Base-by-base conservation (phyloP, 1,140 invertebrate genomes). In the Fopius arisanus region DNA sequence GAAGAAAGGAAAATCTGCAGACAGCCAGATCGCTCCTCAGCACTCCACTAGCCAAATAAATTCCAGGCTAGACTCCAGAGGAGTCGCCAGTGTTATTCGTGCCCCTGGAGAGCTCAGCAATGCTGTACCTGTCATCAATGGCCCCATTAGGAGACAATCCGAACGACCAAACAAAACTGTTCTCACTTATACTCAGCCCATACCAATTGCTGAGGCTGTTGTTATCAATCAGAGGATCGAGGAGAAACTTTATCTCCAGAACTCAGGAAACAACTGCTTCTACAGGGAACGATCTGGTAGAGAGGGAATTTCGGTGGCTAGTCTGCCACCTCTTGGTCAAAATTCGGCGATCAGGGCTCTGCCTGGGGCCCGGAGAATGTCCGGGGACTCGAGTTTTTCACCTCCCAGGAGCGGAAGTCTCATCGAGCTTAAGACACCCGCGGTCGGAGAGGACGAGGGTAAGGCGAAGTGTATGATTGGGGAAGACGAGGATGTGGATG, bases 151-250 rank as follows among this genome's bases (percentile, higher is more conserved):
- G n/a, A n/a, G n/a, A n/a, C 67, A 80, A 74, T 48, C 80, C 73
- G 23, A 77, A 78, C 3, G 51, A 62, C 10, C 21, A 4, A 78
- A 69, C n/a, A 83, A 79, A 43, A 84, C 84, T 67, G 83, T 74
- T 14, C 80, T 86, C 7, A 83, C 81, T 0, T 84, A 86, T 12
- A 87, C 81, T 26, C 80, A 85, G 63, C 83, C 86, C 0, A 86
- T 88, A 33, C 84, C 87, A n/a, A 70, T 77, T 0, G 85, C 78
- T 6, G 82, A 86, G 66, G 86, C 84, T 6, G 80, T 86, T 0
- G 83, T 81, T 4, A 81, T 88, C 33, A 88, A 88, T 70, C 81
- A 81, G 59, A 79, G 84, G 21, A 88, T 88, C n/a, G 85, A 88
- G 66, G 85, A 87, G n/a, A 87, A 84, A 70, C 70, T 87, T 0